Evolutionary conservation across 1,140 invertebrate genomes (phyloP).

Genomic region (Pogonomyrmex californicus): DNA sequence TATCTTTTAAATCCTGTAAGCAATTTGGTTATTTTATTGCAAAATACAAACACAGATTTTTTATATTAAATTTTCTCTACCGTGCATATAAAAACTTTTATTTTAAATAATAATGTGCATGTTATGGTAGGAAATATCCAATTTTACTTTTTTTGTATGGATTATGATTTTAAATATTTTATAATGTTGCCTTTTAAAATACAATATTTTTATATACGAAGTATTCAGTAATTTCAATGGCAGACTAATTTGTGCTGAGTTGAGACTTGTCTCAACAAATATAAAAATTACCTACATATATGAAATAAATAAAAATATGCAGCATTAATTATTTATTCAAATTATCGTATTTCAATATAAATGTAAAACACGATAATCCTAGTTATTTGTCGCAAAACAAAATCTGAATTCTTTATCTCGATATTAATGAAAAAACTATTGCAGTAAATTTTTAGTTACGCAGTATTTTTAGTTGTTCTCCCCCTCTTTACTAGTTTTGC

Average conservation of each 20-base stretch:
- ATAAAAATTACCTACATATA: slow-evolving; percentile 23
- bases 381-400: not conserved
- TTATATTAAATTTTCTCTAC: not conserved
- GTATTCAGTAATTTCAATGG: not conserved
- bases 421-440: not conserved
- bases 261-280: not conserved
- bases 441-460: not conserved
- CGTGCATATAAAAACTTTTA: not conserved
- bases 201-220: not conserved
- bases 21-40: not conserved
- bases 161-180: slow-evolving; percentile 17
- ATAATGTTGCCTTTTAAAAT: not conserved
- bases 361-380: not conserved
- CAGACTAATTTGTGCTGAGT: not conserved
- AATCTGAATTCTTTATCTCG: not conserved
- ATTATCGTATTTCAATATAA: not conserved
- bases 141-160: not conserved
- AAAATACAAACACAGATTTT: not conserved
- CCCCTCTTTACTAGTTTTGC: not conserved
- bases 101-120: not conserved
- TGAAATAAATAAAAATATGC: slow-evolving; percentile 6
- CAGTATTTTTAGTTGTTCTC: not conserved
- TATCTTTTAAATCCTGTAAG: not conserved
- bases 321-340: not conserved
- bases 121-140: not conserved